Conservation (phyloP, 2,888 invertebrate species). For the Oscheius sp. region DNA sequence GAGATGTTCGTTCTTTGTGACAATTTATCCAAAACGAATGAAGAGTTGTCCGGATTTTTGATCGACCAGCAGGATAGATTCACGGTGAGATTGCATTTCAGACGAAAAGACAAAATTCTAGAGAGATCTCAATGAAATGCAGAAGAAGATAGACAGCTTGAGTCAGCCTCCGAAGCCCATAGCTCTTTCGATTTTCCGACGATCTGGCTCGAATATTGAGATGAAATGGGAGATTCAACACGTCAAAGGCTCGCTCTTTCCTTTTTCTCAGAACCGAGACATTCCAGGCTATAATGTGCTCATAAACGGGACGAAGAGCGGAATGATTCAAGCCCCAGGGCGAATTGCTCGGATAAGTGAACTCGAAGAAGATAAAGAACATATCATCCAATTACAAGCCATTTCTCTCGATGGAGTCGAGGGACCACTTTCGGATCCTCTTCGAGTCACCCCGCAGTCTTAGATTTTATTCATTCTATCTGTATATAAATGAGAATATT, state of each 20-base stretch:
- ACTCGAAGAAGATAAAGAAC: background rate
- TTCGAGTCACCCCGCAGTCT: background rate
- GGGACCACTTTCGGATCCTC: slow-evolving; percentile 5
- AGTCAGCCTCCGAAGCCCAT: background rate
- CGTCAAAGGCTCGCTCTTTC: background rate
- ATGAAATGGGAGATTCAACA: slow-evolving; percentile 17
- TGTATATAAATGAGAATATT: no score
- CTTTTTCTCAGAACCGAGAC: background rate
- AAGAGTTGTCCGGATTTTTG: background rate
- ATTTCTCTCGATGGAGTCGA: background rate
- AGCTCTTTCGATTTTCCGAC: background rate
- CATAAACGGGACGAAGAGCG: slow-evolving; percentile 3
- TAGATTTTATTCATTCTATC: no score
- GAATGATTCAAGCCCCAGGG: background rate
- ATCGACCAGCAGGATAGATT: slow-evolving; percentile 7
- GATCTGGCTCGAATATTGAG: background rate
- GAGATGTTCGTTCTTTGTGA: background rate
- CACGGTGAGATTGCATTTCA: background rate
- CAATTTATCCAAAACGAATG: slow-evolving; percentile 4
- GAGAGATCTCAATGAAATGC: background rate
- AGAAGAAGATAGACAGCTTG: background rate
- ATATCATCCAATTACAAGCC: slow-evolving; percentile 8
- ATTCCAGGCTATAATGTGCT: slow-evolving; percentile 9
- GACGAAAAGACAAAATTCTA: background rate
- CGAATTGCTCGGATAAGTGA: slow-evolving; percentile 15